Base-by-base conservation (phyloP, 2,797 vertebrate genomes). In the Sebastes paucispinis region DNA sequence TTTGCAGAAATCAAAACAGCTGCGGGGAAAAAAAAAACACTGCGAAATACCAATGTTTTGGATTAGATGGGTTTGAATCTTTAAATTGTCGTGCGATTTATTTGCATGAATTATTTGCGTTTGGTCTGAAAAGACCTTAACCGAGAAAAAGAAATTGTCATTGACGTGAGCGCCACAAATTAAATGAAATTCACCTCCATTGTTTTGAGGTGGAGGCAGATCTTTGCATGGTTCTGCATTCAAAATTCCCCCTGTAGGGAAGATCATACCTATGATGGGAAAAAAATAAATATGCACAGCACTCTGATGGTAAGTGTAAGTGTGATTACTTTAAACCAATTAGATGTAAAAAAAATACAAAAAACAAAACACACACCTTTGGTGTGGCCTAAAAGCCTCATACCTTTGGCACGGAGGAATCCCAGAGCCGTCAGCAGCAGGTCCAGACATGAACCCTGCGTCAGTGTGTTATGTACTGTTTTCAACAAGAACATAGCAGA, bases 371-470 rank as follows among this genome's bases (percentile, higher is more conserved):
- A 14, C 67, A n/a, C 39, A 39, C 34, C 9, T 39, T 22, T 65
- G 9, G 25, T 25, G 34, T 72, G 32, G 73, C n/a, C 57, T 4
- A 58, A 57, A 60, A 62, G 62, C 66, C 50, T 32, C 82, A 78
- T 82, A 90, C 66, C 72, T 82, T 25, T 36, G 55, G 39, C 27
- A 7, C 64, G 10, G 67, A 91, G 75, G 85, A 92, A 87, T 91
- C 86, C 78, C 72, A 69, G 54, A 75, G 69, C 34, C 13, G 22
- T 68, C 80, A 55, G 68, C 67, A 11, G 82, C 93, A 92, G 68
- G 93, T 90, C 77, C 66, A 39, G 83, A 87, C 93, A 81, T 14
- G 93, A 92, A 75, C 43, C 8, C 58, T 25, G 73, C 11, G 20
- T 85, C 81, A 67, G 6, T 10, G 22, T 59, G 69, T 70, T 25